These are phyloP conservation scores for Saturnia pavonia DNA, from an alignment of 2,888 invertebrate species.

Conservation along the genomic window DNA sequence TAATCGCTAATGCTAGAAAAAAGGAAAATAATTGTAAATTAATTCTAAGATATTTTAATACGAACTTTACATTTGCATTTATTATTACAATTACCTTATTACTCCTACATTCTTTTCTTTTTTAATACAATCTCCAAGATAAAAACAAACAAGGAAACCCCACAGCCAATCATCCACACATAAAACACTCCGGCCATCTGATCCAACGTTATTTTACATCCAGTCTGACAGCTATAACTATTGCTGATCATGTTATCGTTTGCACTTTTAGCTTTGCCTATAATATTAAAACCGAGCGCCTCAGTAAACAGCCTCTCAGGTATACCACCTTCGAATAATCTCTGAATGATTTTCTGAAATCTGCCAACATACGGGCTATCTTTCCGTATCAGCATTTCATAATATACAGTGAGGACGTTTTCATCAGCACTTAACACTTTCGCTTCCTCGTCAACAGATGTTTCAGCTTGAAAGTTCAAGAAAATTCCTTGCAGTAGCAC, in stretches of 20 bases:
- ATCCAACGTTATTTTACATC: slow-evolving; percentile 55
- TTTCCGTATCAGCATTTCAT: slow-evolving; percentile 62
- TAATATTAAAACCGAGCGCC: slow-evolving; percentile 53
- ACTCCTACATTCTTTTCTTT: slow-evolving; percentile 6
- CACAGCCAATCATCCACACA: slow-evolving; percentile 55
- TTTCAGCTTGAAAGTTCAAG: slow-evolving; percentile 47
- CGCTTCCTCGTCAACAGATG: slow-evolving; percentile 59
- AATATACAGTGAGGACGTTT: slow-evolving; percentile 54
- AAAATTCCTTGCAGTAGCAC: slow-evolving; percentile 49
- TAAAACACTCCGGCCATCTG: slow-evolving; percentile 58
- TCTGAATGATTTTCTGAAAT: slow-evolving; percentile 41
- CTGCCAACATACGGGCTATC: slow-evolving; percentile 40
- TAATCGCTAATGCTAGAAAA: too few relatives aligned
- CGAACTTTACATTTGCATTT: not conserved
- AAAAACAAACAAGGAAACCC: slow-evolving; percentile 48
- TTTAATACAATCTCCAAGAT: slow-evolving; percentile 43
- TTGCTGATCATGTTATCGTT: slow-evolving; percentile 49
- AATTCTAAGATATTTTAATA: too few relatives aligned
- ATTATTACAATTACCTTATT: not conserved
- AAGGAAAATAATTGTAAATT: too few relatives aligned
- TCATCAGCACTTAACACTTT: slow-evolving; percentile 48
- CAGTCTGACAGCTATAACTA: slow-evolving; percentile 59
- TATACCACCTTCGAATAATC: slow-evolving; percentile 66
- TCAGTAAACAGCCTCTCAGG: slow-evolving; percentile 51
- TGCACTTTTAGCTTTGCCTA: slow-evolving; percentile 48